Evolutionary conservation across 1,140 invertebrate genomes (phyloP), one percentile per base, ranked within the genome.

Genomic region (Paramacrobiotus metropolitanus): DNA sequence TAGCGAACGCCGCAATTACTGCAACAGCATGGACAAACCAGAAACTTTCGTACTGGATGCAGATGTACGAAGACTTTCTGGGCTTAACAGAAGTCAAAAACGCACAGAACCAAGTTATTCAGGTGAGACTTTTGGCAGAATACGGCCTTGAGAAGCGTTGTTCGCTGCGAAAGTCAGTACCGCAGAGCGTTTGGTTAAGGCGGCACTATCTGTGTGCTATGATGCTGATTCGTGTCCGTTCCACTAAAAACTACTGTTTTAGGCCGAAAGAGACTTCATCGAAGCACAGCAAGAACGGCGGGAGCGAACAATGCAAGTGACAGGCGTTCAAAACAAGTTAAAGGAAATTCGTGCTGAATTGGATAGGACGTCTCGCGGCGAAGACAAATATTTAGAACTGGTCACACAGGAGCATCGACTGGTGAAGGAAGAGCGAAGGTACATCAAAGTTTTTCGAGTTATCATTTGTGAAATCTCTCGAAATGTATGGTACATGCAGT

Each of bases 281-380:
- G 64, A 68, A 29, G 74, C 79, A 3, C 82, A 83, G 70, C 78
- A 82, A 55, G 66, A 70, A 31, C 69, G 83, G 40, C 70, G 81
- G 45, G 74, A 79, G 24, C 70, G 77, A 21, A 79, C 79, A 30
- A 69, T 72, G 15, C 69, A 77, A 64, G 65, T 84, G 24, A 70
- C 74, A 9, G 66, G 67, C 15, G 71, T 83, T 9, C 81, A 84
- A 63, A 70, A 72, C 21, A 75, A 78, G 60, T 68, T 84, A 4
- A 80, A 82, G 66, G 78, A 81, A 34, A 71, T 84, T 1, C 77
- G 81, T 65, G 72, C 74, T 1, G 82, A 84, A 68, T 75, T 84
- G 69, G 81, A 83, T 64, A 80, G 80, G 65, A 81, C 79, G 1
- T 74, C 77, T 65, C 75, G 82, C 63, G 80, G 81, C 1, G 81